Base-by-base conservation (phyloP, 2,113 vertebrate species). In the Clarias macrocephalus region DNA sequence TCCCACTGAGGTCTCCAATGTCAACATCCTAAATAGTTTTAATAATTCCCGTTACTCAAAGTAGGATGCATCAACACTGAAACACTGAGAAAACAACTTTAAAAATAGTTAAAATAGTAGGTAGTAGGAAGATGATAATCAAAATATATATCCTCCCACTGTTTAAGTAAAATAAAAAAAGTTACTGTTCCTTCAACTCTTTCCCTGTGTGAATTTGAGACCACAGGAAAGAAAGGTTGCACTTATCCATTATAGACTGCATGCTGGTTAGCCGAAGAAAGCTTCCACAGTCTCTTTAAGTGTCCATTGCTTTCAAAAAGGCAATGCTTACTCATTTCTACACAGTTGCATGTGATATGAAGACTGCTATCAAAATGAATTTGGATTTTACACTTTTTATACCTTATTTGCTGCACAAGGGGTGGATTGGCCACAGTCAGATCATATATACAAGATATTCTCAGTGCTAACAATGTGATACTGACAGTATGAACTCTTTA, bases 161-260 rank as follows among this genome's bases (percentile, higher is more conserved):
- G 28, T 85, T 73, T 70, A 37, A 77, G 57, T 83, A 86, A 72
- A 88, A 77, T 48, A 52, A n/a, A 77, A 13, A 42, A 16, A 52
- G 7, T 37, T 37, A 2, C 33, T 8, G 80, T 80, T 25, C n/a
- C 68, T 77, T 73, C 57, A 63, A 54, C 21, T 87, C 66, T 82
- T 76, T 77, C 48, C 62, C 23, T 83, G 19, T 23, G n/a, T 83
- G 33, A 62, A 83, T 65, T 65, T 63, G 37, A 75, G 83, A n/a
- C 52, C 80, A 42, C 52, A 83, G 80, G 85, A 84, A 79, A 75
- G 60, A 89, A 88, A 85, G 77, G 73, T 80, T 84, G 79, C 75
- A 83, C n/a, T 80, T 85, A 82, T 85, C 62, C 19, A 77, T 85
- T 86, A 85, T 28, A 70, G 83, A 79, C 86, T 79, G 13, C 30